Evolutionary conservation across 2,113 vertebrate species (phyloP).

Genomic region (Myodes glareolus): DNA sequence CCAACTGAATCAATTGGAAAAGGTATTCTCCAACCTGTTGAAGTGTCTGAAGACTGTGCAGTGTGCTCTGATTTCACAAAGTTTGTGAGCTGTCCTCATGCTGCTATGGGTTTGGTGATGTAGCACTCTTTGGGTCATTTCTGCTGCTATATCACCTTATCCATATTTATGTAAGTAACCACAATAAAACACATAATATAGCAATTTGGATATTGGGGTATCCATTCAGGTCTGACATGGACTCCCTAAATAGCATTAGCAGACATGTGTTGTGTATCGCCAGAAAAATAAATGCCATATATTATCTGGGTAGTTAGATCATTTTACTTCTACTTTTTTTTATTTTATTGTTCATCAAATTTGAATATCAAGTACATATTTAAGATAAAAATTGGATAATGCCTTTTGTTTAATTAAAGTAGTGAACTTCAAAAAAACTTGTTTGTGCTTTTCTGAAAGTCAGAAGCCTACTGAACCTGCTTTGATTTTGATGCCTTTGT

Average conservation of each 20-base stretch:
- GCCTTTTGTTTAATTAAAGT: not conserved
- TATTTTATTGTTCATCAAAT: not conserved
- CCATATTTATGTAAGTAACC: not conserved
- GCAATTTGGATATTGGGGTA: not conserved
- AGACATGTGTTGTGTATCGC: not conserved
- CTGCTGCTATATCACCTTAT: not conserved
- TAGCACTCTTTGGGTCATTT: not conserved
- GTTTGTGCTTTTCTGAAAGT: too few relatives aligned
- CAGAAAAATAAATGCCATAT: not conserved
- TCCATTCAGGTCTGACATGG: not conserved
- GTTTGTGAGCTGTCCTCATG: not conserved
- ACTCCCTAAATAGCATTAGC: not conserved
- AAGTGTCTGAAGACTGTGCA: not conserved
- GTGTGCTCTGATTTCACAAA: not conserved
- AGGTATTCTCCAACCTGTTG: not conserved
- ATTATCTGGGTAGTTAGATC: not conserved
- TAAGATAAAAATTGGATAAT: slow-evolving; percentile 15
- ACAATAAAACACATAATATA: not conserved
- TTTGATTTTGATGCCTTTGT: too few relatives aligned
- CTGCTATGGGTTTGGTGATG: not conserved
- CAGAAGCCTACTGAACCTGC: too few relatives aligned
- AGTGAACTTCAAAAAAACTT: not conserved
- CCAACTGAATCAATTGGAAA: not conserved
- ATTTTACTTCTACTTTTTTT: not conserved
- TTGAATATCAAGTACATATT: not conserved